These are phyloP conservation scores for Laterallus jamaicensis DNA, from an alignment of 2,113 vertebrate genomes.

Conservation along the genomic window DNA sequence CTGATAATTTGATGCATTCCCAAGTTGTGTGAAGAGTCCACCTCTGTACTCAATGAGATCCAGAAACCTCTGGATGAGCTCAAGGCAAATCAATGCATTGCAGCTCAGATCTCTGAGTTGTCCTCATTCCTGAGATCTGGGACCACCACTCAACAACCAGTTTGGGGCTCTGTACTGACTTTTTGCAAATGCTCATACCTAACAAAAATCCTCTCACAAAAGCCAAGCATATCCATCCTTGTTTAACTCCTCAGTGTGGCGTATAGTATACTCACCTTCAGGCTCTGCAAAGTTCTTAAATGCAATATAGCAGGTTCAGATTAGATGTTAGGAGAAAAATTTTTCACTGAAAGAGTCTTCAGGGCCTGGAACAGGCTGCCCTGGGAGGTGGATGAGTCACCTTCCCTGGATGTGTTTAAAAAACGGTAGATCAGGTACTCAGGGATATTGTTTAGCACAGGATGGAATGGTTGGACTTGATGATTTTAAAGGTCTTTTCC, in stretches of 20 bases:
- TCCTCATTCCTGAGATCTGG: not conserved
- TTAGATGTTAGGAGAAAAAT: too few species aligned
- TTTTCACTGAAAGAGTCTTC: too few species aligned
- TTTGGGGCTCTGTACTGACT: not conserved
- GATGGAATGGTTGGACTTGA: too few species aligned
- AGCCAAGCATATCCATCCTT: not conserved
- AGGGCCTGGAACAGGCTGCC: too few species aligned
- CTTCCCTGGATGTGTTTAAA: too few species aligned
- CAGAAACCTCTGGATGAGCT: not conserved
- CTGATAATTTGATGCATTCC: not conserved
- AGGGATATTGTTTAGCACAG: too few species aligned
- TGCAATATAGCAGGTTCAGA: too few species aligned
- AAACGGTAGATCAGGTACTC: too few species aligned
- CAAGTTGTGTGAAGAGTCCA: not conserved
- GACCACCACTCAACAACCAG: not conserved
- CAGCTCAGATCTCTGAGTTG: not conserved
- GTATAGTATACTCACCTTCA: not conserved
- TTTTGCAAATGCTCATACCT: not conserved
- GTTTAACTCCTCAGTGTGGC: not conserved
- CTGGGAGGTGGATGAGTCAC: too few species aligned
- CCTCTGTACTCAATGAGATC: not conserved
- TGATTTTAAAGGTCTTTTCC: too few species aligned
- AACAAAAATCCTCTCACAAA: not conserved
- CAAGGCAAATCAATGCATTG: not conserved
- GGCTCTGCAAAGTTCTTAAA: not conserved